These are phyloP conservation scores for Euzetes globulus DNA, from an alignment of 2,888 invertebrate species.

Conservation along the genomic window DNA sequence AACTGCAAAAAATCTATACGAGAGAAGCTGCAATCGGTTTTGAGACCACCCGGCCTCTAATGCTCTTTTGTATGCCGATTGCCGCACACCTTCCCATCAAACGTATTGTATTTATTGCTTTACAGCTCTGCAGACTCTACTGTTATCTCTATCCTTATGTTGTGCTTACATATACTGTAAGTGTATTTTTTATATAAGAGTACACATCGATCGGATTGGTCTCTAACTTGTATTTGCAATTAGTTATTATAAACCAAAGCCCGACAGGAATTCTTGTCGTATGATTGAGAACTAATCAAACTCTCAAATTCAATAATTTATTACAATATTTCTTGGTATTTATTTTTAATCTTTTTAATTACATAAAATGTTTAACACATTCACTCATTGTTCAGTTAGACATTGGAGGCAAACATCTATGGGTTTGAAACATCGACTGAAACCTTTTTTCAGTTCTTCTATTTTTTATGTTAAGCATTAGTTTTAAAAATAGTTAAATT, in stretches of 20 bases:
- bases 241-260: background rate
- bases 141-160: slow-evolving; percentile 14
- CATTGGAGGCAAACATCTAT: background rate
- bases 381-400: background rate
- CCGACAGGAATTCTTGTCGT: slow-evolving; percentile 10
- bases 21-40: background rate
- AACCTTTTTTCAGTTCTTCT: background rate
- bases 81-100: slow-evolving; percentile 30
- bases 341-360: slow-evolving; percentile 24
- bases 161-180: slow-evolving; percentile 8
- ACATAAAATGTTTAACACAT: background rate
- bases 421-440: background rate
- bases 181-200: slow-evolving; percentile 26
- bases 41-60: slow-evolving; percentile 20
- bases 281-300: slow-evolving; percentile 5
- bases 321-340: background rate
- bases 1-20: background rate
- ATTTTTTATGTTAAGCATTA: background rate
- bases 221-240: slow-evolving; percentile 1
- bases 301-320: slow-evolving; percentile 17
- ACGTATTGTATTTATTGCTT: slow-evolving; percentile 30
- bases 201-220: slow-evolving; percentile 15
- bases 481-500: background rate
- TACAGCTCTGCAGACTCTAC: slow-evolving; percentile 6
- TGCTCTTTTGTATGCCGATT: slow-evolving; percentile 18